Evolutionary conservation across 1,140 invertebrate genomes (phyloP).

Genomic region (Manduca sexta): DNA sequence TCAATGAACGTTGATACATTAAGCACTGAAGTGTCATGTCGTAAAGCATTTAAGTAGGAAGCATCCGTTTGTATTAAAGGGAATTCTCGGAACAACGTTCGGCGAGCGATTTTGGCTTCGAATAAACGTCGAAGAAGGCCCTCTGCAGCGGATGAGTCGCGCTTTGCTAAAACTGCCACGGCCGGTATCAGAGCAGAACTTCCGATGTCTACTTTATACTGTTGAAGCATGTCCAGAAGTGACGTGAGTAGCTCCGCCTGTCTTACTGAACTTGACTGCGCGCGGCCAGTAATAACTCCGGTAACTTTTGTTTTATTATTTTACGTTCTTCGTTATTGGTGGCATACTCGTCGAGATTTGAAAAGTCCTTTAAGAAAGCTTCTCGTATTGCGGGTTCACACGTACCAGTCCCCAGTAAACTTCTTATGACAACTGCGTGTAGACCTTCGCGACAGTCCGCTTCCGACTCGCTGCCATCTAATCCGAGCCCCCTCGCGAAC

Average conservation of each 20-base stretch:
- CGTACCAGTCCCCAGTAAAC: conserved; percentile 17
- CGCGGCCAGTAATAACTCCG: conserved; percentile 15
- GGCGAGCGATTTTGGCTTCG: conserved; percentile 23
- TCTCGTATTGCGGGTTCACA: conserved; percentile 12
- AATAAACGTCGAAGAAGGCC: conserved; percentile 18
- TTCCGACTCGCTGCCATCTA: conserved; percentile 25
- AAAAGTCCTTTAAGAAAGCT: conserved; percentile 30
- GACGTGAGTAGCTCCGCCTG: background rate
- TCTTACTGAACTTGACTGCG: background rate
- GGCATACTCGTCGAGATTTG: conserved; percentile 35
- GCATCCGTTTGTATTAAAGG: conserved; percentile 19
- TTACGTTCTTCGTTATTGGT: conserved; percentile 24
- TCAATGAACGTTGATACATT: background rate
- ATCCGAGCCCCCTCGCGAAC: conserved; percentile 33
- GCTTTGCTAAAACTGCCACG: conserved; percentile 12
- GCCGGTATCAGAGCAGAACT: conserved; percentile 8
- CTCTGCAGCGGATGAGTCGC: conserved; percentile 6
- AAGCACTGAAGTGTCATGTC: conserved; percentile 1
- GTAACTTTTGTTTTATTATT: conserved; percentile 6
- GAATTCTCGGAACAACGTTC: conserved; percentile 30
- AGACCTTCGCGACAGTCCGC: conserved; percentile 37
- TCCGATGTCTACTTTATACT: conserved; percentile 1
- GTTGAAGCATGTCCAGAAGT: background rate
- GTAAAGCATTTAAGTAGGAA: conserved; percentile 35
- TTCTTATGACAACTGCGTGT: conserved; percentile 38